Evolutionary conservation across 2,113 vertebrate genomes (phyloP).

Genomic region (Cardinalis cardinalis): DNA sequence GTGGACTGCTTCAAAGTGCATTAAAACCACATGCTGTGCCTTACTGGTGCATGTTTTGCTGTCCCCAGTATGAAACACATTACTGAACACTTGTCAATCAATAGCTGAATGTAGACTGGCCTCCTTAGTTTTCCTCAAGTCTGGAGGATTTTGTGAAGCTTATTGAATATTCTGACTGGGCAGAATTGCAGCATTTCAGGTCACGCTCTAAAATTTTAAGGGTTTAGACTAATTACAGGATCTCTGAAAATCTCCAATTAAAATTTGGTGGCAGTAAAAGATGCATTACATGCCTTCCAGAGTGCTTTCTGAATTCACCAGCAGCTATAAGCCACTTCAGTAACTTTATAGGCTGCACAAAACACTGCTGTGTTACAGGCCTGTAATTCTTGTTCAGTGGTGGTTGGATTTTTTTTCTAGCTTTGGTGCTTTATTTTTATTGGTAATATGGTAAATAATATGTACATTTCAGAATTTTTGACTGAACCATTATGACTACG

Average conservation of each 20-base stretch:
- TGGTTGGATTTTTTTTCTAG: background rate
- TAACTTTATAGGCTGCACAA: background rate
- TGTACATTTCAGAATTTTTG: background rate
- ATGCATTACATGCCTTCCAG: background rate
- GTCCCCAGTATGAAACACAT: background rate
- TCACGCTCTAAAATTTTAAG: background rate
- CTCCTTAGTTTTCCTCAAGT: background rate
- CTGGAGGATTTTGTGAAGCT: background rate
- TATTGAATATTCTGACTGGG: background rate
- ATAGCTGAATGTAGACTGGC: background rate
- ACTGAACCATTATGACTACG: background rate
- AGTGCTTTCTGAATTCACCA: background rate
- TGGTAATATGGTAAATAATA: background rate
- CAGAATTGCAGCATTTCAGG: background rate
- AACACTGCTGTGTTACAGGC: background rate
- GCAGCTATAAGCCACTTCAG: background rate
- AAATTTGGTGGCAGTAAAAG: background rate
- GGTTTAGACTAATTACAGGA: background rate
- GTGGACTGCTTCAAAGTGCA: background rate
- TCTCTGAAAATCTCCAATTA: background rate
- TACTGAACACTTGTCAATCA: background rate
- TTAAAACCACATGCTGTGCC: background rate
- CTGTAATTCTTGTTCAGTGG: background rate
- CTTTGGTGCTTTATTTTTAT: background rate
- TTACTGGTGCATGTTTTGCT: background rate